Conservation (phyloP, 1,140 invertebrate species). For the Brachionus rubens region DNA sequence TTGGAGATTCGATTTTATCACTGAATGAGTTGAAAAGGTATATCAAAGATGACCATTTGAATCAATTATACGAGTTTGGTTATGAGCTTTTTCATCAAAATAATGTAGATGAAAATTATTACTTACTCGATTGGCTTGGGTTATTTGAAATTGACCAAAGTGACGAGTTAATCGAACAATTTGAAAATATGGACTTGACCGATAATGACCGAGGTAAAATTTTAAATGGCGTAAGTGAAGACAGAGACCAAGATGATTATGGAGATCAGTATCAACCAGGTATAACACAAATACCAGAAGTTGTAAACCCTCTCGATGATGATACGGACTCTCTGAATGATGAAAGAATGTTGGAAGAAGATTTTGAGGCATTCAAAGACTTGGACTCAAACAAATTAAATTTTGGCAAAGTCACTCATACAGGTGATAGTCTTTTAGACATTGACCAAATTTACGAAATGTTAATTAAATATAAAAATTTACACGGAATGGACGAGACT, state of each 20-base stretch:
- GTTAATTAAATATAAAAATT: background rate
- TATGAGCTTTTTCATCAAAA: background rate
- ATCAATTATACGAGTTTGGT: background rate
- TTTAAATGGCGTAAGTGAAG: background rate
- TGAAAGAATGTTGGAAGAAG: slow-evolving; percentile 17
- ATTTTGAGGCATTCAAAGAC: background rate
- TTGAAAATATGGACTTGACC: background rate
- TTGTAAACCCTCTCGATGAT: background rate
- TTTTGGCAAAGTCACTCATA: no score
- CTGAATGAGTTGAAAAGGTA: background rate
- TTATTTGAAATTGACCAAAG: background rate
- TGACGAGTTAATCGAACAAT: background rate
- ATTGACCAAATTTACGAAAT: background rate
- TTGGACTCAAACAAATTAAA: background rate
- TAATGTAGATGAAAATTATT: background rate
- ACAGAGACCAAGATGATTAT: background rate
- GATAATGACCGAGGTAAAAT: background rate
- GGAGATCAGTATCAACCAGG: no score
- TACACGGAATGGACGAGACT: background rate
- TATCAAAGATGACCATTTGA: background rate
- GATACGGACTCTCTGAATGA: background rate
- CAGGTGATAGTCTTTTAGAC: no score
- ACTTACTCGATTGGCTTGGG: background rate
- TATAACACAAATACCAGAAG: no score
- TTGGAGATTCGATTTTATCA: background rate